Evolutionary conservation across 2,888 invertebrate genomes (phyloP).

Genomic region (Callimorpha dominula): DNA sequence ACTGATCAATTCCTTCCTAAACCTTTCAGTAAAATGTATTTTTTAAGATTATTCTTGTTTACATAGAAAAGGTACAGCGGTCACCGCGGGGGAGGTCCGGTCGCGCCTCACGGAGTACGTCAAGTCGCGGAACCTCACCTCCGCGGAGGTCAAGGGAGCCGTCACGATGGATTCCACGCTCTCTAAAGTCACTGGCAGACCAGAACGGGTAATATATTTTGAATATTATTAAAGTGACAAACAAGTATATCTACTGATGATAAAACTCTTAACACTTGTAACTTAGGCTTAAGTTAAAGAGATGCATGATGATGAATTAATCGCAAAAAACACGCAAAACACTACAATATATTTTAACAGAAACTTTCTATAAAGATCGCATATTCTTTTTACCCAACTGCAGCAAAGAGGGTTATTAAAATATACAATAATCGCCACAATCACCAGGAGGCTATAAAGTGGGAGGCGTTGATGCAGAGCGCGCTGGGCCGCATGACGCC

Average conservation of each 20-base stretch:
- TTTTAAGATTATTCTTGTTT: neutral
- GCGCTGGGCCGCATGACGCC: slow-evolving; percentile 90
- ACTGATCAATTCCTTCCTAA: no score
- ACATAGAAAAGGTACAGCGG: slow-evolving; percentile 86
- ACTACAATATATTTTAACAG: no score
- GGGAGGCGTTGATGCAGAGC: slow-evolving; percentile 90
- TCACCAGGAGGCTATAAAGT: slow-evolving; percentile 75
- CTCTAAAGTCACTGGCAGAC: slow-evolving; percentile 57
- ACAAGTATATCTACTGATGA: neutral
- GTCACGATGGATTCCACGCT: slow-evolving; percentile 64
- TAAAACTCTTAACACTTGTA: no score
- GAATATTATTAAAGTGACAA: neutral
- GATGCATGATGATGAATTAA: no score
- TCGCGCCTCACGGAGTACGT: slow-evolving; percentile 91
- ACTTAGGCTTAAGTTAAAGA: no score
- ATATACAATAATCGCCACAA: no score
- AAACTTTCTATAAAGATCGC: no score
- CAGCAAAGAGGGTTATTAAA: no score
- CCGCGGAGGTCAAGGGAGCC: slow-evolving; percentile 45
- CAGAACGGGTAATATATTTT: slow-evolving; percentile 63
- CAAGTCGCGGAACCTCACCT: slow-evolving; percentile 85
- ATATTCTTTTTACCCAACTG: no score
- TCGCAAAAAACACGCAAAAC: no score
- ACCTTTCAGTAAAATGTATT: no score
- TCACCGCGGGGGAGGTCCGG: slow-evolving; percentile 89